phyloP scores from a whole-genome alignment of 2,888 invertebrate genomes.

The Atherix ibis region DNA sequence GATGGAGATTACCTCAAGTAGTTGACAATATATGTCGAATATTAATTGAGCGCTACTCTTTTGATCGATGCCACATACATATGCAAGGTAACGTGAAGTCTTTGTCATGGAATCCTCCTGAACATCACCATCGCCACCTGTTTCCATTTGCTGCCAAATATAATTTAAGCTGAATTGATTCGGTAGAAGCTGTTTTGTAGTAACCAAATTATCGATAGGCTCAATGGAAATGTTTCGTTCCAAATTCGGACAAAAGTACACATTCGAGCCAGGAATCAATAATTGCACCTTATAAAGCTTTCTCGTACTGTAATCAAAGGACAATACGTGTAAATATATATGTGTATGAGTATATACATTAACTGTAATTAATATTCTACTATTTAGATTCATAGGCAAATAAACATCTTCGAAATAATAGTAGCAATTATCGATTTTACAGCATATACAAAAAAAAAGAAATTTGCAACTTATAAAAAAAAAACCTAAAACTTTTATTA shows the following conservation, averaged over 20 bases:
- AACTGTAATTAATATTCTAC: too few species aligned
- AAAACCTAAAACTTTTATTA: too few species aligned
- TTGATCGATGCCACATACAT: constrained; percentile 59
- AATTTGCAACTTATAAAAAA: too few species aligned
- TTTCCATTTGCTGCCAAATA: constrained; percentile 32
- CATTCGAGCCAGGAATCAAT: constrained; percentile 26
- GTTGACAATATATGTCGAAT: constrained; percentile 75
- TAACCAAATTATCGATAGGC: constrained; percentile 21
- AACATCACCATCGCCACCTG: constrained; percentile 7
- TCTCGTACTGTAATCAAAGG: constrained; percentile 21
- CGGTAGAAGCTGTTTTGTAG: constrained; percentile 25
- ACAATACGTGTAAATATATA: constrained; percentile 4
- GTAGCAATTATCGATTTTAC: too few species aligned
- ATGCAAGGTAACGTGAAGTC: constrained; percentile 28
- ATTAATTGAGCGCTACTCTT: constrained; percentile 87
- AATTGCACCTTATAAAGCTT: constrained; percentile 32
- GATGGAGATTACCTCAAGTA: constrained; percentile 36
- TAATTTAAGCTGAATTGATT: constrained; percentile 33
- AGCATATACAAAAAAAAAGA: too few species aligned
- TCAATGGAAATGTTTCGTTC: constrained; percentile 33
- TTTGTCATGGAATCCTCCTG: constrained; percentile 21
- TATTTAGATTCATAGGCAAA: too few species aligned
- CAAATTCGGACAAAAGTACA: constrained; percentile 45
- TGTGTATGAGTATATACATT: too few species aligned
- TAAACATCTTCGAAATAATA: too few species aligned